Conservation (phyloP, 2,797 vertebrate species). For the Urocyon cinereoargenteus region DNA sequence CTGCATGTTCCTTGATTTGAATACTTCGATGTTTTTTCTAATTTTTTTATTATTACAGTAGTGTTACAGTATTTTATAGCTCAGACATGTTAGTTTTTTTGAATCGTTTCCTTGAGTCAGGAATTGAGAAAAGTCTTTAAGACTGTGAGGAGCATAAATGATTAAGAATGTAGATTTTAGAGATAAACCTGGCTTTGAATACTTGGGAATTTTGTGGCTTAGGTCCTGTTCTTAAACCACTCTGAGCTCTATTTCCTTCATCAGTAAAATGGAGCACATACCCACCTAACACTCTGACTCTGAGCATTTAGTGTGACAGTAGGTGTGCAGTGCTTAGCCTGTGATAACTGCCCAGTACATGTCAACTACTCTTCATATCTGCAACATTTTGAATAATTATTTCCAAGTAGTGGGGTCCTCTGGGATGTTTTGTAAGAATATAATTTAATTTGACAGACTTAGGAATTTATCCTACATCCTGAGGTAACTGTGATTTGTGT, state of each 20-base stretch:
- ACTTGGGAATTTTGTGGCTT: not conserved
- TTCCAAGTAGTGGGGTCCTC: conserved; percentile 3
- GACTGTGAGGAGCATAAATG: not conserved
- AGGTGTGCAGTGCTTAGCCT: fast-evolving
- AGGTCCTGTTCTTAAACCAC: not conserved
- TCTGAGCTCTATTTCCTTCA: not conserved
- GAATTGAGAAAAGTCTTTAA: not conserved
- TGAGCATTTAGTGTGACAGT: not conserved
- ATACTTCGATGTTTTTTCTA: not conserved
- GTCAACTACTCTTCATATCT: not conserved
- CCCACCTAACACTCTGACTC: fast-evolving
- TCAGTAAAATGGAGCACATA: not conserved
- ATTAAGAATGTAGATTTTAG: not conserved
- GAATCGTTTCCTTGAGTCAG: not conserved
- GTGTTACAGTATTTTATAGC: not conserved
- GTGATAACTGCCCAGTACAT: fast-evolving
- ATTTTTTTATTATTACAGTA: not conserved
- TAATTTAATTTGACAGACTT: conserved; percentile 60
- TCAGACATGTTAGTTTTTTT: not conserved
- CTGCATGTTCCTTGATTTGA: not conserved
- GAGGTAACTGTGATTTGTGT: conserved; percentile 28
- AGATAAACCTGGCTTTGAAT: not conserved
- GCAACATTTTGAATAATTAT: not conserved
- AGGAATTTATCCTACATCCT: conserved; percentile 4
- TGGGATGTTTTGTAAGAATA: not conserved